These are phyloP conservation scores for Diorhabda carinulata DNA, from an alignment of 1,140 invertebrate species.

Conservation along the genomic window DNA sequence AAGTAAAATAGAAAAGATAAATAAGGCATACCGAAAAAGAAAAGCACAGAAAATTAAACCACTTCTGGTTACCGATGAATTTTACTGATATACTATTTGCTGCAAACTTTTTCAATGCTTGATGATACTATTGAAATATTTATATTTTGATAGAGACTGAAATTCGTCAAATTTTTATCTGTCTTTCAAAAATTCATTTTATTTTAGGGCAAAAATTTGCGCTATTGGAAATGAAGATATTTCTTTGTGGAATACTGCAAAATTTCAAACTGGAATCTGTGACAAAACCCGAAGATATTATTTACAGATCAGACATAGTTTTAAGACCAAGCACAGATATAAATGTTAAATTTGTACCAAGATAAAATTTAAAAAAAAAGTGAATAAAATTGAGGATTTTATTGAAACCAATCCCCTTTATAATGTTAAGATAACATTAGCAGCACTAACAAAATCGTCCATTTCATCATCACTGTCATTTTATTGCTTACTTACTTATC, in stretches of 20 bases:
- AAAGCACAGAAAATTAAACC: too few species aligned
- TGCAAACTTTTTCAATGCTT: too few species aligned
- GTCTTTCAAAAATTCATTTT: background rate
- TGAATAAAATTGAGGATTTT: background rate
- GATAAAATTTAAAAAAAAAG: background rate
- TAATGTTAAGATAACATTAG: background rate
- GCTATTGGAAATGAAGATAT: conserved; percentile 68
- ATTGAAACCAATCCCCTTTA: background rate
- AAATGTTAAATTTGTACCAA: conserved; percentile 32
- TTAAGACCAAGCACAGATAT: conserved; percentile 47
- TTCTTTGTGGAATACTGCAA: conserved; percentile 62
- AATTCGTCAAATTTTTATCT: too few species aligned
- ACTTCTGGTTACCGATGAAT: too few species aligned
- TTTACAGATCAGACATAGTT: conserved; percentile 41
- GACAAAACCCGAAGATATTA: conserved; percentile 26
- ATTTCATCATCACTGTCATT: too few species aligned
- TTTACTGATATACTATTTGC: too few species aligned
- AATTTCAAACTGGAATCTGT: conserved; percentile 54
- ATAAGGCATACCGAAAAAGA: background rate
- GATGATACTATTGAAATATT: too few species aligned
- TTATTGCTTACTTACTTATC: too few species aligned
- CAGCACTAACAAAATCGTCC: background rate
- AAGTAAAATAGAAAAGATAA: background rate
- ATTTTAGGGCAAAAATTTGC: conserved; percentile 72
- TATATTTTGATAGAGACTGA: too few species aligned